These are phyloP conservation scores for Aegithalos caudatus DNA, from an alignment of 2,113 vertebrate species.

Conservation along the genomic window DNA sequence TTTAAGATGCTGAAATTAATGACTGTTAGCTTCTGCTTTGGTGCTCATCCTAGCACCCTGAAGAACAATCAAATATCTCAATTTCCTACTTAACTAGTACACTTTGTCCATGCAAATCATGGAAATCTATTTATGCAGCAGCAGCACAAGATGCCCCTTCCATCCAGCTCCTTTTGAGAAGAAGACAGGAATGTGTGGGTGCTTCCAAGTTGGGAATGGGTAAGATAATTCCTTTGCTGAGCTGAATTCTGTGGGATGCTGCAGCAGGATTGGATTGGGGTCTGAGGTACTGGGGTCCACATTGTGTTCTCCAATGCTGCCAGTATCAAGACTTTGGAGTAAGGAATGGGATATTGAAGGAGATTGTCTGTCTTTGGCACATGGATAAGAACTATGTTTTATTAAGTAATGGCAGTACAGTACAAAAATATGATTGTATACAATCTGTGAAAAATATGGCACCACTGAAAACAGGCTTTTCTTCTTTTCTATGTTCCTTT, in stretches of 20 bases:
- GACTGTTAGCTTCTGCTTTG: slow-evolving; percentile 11
- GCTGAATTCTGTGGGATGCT: background rate
- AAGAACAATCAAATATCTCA: slow-evolving; percentile 18
- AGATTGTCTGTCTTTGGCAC: background rate
- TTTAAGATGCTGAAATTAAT: slow-evolving; percentile 29
- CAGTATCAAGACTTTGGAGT: background rate
- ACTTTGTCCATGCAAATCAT: background rate
- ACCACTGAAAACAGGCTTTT: background rate
- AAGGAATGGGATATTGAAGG: background rate
- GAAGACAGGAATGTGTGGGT: background rate
- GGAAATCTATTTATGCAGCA: background rate
- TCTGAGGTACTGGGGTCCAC: background rate
- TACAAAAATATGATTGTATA: slow-evolving; percentile 25
- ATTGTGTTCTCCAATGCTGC: background rate
- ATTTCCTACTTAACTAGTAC: slow-evolving; percentile 8
- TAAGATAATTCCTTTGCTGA: background rate
- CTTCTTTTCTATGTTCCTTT: background rate
- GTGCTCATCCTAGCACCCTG: background rate
- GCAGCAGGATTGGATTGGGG: background rate
- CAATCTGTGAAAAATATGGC: slow-evolving; percentile 1
- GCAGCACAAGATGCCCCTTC: background rate
- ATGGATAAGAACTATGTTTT: background rate
- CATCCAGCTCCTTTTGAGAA: background rate
- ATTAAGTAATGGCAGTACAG: background rate
- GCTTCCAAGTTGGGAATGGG: background rate